A percentile compares a stretch with the other conserved stretches of the same genome.
phyloP scores from a whole-genome alignment of 1,140 invertebrate genomes.

The Stegodyphus mimosarum region DNA sequence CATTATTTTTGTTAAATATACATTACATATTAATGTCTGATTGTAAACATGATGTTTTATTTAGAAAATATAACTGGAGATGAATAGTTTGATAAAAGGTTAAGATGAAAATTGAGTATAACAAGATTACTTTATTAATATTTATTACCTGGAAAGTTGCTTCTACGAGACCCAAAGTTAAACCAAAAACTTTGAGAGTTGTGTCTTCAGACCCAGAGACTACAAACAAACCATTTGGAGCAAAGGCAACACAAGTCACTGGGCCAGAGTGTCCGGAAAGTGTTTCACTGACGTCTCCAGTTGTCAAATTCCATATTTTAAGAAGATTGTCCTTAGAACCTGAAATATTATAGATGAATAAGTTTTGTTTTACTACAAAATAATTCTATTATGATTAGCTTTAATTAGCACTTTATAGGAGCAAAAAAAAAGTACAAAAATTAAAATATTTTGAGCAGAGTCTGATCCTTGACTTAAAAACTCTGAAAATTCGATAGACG shows the following conservation, averaged over 20 bases:
- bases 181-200: constrained; percentile 81
- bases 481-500: too few species aligned
- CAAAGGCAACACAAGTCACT: constrained; percentile 82
- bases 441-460: too few species aligned
- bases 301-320: constrained; percentile 83
- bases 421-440: background rate
- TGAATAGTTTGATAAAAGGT: too few species aligned
- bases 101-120: too few species aligned
- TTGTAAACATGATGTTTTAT: too few species aligned
- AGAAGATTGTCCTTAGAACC: constrained; percentile 80
- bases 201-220: constrained; percentile 85
- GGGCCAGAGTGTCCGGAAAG: constrained; percentile 78
- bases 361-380: background rate
- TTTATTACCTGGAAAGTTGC: constrained; percentile 45
- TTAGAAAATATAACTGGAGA: too few species aligned
- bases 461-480: too few species aligned
- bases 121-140: background rate
- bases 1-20: too few species aligned
- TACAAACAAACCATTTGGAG: constrained; percentile 81
- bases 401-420: background rate
- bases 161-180: constrained; percentile 65
- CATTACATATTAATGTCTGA: too few species aligned
- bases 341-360: background rate
- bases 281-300: constrained; percentile 79
- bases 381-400: too few species aligned